Conservation (phyloP, 2,113 vertebrate genomes). For the Toxotes chatareus region DNA sequence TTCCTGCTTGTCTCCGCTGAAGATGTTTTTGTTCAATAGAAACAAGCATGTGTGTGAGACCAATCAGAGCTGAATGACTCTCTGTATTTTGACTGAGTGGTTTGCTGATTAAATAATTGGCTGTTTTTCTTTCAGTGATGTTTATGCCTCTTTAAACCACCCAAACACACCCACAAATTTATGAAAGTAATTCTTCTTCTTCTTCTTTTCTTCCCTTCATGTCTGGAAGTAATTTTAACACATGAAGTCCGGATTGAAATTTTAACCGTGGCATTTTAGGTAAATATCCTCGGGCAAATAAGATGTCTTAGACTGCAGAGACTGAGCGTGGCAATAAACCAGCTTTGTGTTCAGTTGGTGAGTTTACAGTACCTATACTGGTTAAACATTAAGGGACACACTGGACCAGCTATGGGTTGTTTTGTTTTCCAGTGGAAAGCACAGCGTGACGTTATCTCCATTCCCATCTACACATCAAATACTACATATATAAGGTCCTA, state of each 20-base stretch:
- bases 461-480: not conserved
- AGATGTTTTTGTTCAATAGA: not conserved
- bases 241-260: conserved; percentile 7
- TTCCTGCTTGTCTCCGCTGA: not conserved
- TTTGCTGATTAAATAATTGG: not conserved
- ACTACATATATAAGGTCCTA: not conserved
- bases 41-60: not conserved
- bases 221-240: not conserved
- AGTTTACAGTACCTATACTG: conserved; percentile 16
- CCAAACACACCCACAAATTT: no score
- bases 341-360: not conserved
- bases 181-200: no score
- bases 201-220: no score
- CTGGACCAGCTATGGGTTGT: not conserved
- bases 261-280: not conserved
- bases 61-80: not conserved
- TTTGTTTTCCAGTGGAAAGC: conserved; percentile 20
- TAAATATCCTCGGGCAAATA: conserved; percentile 42
- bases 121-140: not conserved
- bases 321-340: conserved; percentile 30
- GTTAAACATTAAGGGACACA: conserved; percentile 34
- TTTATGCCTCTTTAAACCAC: no score
- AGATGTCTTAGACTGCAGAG: not conserved
- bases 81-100: no score
- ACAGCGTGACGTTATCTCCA: not conserved